These are phyloP conservation scores for Argentina silus DNA, from an alignment of 2,797 vertebrate genomes.

Conservation along the genomic window DNA sequence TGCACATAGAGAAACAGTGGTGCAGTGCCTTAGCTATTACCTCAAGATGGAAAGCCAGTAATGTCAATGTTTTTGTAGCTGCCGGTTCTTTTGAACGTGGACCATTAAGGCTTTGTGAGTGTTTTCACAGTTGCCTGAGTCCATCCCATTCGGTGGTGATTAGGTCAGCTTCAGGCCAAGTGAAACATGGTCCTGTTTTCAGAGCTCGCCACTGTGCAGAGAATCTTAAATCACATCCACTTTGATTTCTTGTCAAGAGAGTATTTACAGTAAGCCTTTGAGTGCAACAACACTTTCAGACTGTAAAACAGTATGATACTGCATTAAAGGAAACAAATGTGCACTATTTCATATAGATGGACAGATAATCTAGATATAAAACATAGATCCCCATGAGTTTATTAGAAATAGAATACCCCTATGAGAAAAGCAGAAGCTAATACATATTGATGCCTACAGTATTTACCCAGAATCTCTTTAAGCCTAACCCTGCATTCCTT, in stretches of 20 bases:
- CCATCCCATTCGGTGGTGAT: slow-evolving; percentile 3
- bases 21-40: background rate
- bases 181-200: slow-evolving; percentile 2
- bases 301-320: background rate
- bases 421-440: background rate
- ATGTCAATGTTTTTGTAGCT: background rate
- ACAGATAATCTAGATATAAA: background rate
- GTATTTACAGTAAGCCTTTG: too few species aligned
- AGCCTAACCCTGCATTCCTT: background rate
- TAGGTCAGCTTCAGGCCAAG: background rate
- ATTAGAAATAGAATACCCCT: background rate
- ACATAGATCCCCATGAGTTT: background rate
- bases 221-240: background rate
- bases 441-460: background rate
- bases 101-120: background rate
- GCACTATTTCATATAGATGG: background rate
- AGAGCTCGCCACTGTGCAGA: background rate
- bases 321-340: background rate
- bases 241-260: slow-evolving; percentile 5
- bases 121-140: slow-evolving; percentile 11
- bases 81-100: background rate
- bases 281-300: too few species aligned
- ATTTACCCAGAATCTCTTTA: background rate
- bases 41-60: background rate
- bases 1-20: background rate